Base-by-base conservation (phyloP, 92 coral and sea anemone species). In the Virgularia gustaviana region DNA sequence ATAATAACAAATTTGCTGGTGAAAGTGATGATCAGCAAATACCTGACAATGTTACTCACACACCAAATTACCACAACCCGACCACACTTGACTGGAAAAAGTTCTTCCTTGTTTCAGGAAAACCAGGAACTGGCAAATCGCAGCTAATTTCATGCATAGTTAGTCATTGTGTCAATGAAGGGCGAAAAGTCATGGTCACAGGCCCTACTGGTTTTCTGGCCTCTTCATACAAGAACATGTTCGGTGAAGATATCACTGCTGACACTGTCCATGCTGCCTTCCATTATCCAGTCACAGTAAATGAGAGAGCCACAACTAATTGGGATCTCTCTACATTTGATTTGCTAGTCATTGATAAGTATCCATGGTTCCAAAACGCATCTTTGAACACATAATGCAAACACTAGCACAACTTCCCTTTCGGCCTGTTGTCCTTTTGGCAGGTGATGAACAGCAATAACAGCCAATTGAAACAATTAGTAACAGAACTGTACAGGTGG, bases 231-330 rank as follows among this genome's bases (percentile, higher is more conserved):
- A n/a, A 24, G 7, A 20, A 63, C 16, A n/a, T 12, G 0, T 79
- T 79, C 27, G 43, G 31, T 10, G 79, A 55, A 2, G 49, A 22
- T 1, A 35, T 79, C 0, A 27, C 57, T 2, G 15, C 61, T 0
- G 79, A 71, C 73, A 79, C 84, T 0, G 52, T 79, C 30, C 84
- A 79, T 28, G 43, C 34, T 1, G 47, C 72, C 8, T 79, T 79
- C 39, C 32, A 36, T 1, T 73, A 30, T 4, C 84, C 84, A 0
- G 23, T 57, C 3, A 10, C 44, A 28, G 3, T 20, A 4, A 28
- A 27, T 13, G 84, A 61, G 0, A 8, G n/a, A 8, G 31, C 33
- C 8, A 24, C 23, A 29, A 51, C 58, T 15, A 79, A 79, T 19
- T 79, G 79, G 84, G 27, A 71, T 24, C 11, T 79, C 1, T 29